Evolutionary conservation across 1,140 invertebrate species (phyloP), one percentile per base, ranked within the genome.

Genomic region (Vanessa atalanta): DNA sequence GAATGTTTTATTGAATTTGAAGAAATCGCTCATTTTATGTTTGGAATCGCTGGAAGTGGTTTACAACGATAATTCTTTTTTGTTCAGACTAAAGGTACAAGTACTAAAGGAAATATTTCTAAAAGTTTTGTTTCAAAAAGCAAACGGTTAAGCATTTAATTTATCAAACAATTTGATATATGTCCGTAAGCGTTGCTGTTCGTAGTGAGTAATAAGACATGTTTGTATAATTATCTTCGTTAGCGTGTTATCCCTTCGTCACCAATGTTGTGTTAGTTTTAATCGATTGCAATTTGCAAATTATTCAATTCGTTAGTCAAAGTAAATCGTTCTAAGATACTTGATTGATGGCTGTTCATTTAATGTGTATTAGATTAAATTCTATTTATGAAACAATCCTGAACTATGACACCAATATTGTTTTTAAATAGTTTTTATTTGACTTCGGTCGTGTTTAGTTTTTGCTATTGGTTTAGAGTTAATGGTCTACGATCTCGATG

Each of bases 281-380:
- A 74, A 74, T 69, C 66, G 72, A 43, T 64, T 74, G 43, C 43
- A 69, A 74, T 70, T 74, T 74, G 61, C 50, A 31, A 48, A 70
- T 70, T 23, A 70, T 74, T 70, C 69, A 64, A 63, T 70, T 70
- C 67, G 43, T 74, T 74, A 70, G 50, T 67, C 72, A 74, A 63
- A 67, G 37, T 63, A 51, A 74, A 74, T 70, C 48, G 9, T 8
- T 57, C 57, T 23, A 16, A 37, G 26, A 60, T 61, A 37, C 57
- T 61, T 57, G 53, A 57, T 57, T 57, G 53, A 57, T 57, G 12
- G 16, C 53, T 26, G 53, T 53, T 53, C n/a, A 16, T 53, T 53
- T 53, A 16, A 8, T n/a, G n/a, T 53, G n/a, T 53, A 53, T 3
- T 53, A 20, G 7, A 43, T 43, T 43, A 43, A 43, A 43, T 43